A percentile compares a stretch with the other conserved stretches of the same genome.
phyloP scores from a whole-genome alignment of 2,797 vertebrate species.

The Ataeniobius toweri region DNA sequence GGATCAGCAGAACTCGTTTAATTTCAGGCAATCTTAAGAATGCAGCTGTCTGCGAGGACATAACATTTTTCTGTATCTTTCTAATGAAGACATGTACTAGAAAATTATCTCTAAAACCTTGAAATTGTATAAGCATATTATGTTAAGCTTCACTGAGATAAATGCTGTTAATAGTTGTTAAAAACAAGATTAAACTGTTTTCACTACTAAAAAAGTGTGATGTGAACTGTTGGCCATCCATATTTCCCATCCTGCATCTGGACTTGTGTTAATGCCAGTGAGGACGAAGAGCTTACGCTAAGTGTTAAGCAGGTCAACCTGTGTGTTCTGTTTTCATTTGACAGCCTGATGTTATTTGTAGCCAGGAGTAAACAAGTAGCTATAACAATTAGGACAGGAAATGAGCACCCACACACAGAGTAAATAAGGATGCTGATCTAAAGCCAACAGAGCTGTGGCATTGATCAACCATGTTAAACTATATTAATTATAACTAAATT shows the following conservation, averaged over 20 bases:
- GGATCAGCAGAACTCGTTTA: not conserved
- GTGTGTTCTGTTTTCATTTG: constrained; percentile 22
- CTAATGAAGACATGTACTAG: not conserved
- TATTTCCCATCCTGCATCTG: constrained; percentile 4
- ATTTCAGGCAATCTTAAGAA: not conserved
- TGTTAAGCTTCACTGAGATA: not conserved
- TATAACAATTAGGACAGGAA: constrained; percentile 22
- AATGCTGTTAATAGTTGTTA: not conserved
- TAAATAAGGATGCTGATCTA: not conserved
- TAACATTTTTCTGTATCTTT: not conserved
- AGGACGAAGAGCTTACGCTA: constrained; percentile 58
- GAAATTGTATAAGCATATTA: not conserved
- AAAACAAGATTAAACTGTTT: not conserved
- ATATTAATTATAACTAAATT: not conserved
- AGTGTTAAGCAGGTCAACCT: constrained; percentile 49
- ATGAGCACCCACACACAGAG: not conserved
- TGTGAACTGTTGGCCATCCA: not conserved
- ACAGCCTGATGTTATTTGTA: constrained; percentile 20
- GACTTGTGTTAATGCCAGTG: constrained; percentile 39
- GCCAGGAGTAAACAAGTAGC: constrained; percentile 19
- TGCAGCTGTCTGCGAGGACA: not conserved
- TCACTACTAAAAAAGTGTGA: not conserved
- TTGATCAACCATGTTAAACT: not conserved
- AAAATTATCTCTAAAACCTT: not conserved
- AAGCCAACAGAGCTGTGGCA: not conserved